Percentiles rank a stretch among this genome's conserved stretches.
phyloP scores from a whole-genome alignment of 2,113 vertebrate species.

The Octodon degus region DNA sequence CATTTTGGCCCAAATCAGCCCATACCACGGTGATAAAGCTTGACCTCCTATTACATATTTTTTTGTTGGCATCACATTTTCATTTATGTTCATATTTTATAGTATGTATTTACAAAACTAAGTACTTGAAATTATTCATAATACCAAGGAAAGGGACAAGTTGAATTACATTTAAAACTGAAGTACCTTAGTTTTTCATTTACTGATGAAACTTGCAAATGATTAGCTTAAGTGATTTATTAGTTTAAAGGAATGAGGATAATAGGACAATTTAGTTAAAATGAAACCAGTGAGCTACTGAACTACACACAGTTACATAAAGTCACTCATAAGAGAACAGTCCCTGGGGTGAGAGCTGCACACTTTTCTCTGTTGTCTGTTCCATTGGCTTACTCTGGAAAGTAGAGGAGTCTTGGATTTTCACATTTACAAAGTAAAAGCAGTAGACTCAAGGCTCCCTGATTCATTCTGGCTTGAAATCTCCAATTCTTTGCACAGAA shows the following conservation, averaged over 20 bases:
- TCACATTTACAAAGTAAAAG: not conserved
- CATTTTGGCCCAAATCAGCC: not conserved
- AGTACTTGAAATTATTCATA: not conserved
- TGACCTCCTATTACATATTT: not conserved
- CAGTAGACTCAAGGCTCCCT: not conserved
- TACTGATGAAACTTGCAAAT: not conserved
- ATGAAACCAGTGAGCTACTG: not conserved
- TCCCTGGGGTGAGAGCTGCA: not conserved
- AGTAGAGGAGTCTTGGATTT: not conserved
- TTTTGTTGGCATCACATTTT: conserved; percentile 22
- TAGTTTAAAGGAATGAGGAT: not conserved
- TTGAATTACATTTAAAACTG: conserved; percentile 45
- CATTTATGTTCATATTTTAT: not conserved
- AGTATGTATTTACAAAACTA: not conserved
- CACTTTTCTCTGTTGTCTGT: not conserved
- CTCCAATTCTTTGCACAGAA: not conserved
- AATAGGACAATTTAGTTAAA: not conserved
- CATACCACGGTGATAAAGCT: not conserved
- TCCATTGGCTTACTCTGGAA: not conserved
- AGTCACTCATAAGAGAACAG: not conserved
- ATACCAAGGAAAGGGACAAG: not conserved
- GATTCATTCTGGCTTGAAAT: not conserved
- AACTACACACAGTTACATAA: not conserved
- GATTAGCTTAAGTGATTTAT: not conserved
- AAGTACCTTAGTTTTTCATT: conserved; percentile 24